Evolutionary conservation across 2,888 invertebrate genomes (phyloP), one percentile per base, ranked within the genome.

Genomic region (Calameuta idolon): DNA sequence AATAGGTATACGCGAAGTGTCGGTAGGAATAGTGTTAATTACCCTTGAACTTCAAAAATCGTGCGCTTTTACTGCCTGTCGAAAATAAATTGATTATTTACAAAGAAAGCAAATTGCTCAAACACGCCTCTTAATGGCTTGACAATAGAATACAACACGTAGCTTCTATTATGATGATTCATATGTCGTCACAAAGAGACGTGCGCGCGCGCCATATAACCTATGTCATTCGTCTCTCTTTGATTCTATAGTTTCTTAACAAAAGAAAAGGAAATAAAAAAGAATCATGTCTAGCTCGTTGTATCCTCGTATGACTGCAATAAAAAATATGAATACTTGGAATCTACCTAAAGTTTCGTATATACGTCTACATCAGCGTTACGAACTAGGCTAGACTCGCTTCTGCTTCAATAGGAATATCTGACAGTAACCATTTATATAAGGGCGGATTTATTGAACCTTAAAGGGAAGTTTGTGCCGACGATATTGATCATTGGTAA

Each of bases 381-480:
- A 23, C 71, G 71, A 71, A 71, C 31, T 85, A 81, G 83, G 84
- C 82, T 85, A 83, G 79, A 82, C 30, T 81, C 82, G 79, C 79
- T 82, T 85, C 76, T 86, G 83, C 82, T 87, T 79, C 78, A 79
- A 83, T 87, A 88, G 87, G 86, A 89, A 88, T 88, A 86, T 83
- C 82, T 84, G 83, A 86, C 83, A 86, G 74, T 74, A 84, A 55
- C 84, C 83, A 81, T 86, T 71, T 80, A 80, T 23, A 81, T 79
- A 83, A 83, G 88, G 87, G 88, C 88, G 88, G 87, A 89, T 87
- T 87, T 87, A 1, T 86, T 83, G 81, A 81, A 83, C 74, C 35
- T 74, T 34, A n/a, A 30, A 74, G 34, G 37, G 37, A 74, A 74
- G 74, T 34, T 71, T 71, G 71, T 33, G 71, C 71, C 55, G 55